Conservation (phyloP, 64 coral and sea anemone genomes). For the Platygyra sinensis region DNA sequence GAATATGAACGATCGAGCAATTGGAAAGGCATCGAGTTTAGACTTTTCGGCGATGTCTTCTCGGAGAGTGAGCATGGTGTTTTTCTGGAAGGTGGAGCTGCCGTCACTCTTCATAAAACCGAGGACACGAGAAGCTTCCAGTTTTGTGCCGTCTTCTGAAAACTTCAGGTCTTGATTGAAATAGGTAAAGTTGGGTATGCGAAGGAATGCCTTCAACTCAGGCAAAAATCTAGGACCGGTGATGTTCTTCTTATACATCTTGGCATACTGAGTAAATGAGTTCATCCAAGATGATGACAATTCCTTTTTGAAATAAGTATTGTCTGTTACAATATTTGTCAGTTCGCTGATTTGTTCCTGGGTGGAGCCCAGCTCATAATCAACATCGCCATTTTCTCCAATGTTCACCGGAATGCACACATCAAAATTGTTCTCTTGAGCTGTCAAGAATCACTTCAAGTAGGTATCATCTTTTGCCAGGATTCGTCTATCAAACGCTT, state of each 20-base stretch:
- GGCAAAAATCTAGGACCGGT: conserved; percentile 25
- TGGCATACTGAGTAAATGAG: conserved; percentile 18
- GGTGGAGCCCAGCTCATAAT: conserved; percentile 18
- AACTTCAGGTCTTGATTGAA: conserved; percentile 66
- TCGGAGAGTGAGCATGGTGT: conserved; percentile 59
- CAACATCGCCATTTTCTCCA: background rate
- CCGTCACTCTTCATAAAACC: conserved; percentile 59
- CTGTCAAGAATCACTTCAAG: conserved; percentile 48
- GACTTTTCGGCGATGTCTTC: conserved; percentile 44
- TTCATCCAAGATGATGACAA: conserved; percentile 41
- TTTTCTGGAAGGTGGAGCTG: conserved; percentile 49
- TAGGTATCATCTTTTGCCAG: conserved; percentile 68
- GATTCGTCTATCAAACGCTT: conserved; percentile 52
- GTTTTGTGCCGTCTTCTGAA: conserved; percentile 1
- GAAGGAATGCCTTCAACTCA: conserved; percentile 48
- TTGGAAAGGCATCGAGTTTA: conserved; percentile 52
- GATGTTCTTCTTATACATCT: background rate
- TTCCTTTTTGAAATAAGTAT: conserved; percentile 2
- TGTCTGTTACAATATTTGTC: conserved; percentile 28
- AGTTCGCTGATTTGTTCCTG: conserved; percentile 46
- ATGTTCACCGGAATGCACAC: conserved; percentile 36
- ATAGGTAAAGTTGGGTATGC: conserved; percentile 27
- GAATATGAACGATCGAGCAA: conserved; percentile 37
- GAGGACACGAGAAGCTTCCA: conserved; percentile 62
- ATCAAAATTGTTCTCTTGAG: conserved; percentile 36